Percentiles rank a stretch among this genome's conserved stretches.
phyloP scores from a whole-genome alignment of 2,113 vertebrate genomes.

The Trichechus manatus region DNA sequence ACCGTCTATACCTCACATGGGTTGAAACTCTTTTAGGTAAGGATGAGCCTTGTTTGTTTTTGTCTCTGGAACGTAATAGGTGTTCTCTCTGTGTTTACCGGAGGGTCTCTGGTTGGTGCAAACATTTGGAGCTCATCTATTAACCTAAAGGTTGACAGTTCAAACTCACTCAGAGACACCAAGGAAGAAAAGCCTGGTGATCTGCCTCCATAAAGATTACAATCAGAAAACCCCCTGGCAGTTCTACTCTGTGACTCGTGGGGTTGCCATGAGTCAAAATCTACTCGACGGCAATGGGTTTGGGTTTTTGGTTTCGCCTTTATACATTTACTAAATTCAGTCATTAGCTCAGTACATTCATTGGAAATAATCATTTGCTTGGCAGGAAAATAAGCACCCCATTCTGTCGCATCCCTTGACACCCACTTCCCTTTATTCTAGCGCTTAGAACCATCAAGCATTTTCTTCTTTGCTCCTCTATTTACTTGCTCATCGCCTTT shows the following conservation, averaged over 20 bases:
- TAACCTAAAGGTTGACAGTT: background rate
- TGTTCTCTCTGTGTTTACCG: background rate
- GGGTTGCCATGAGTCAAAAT: no score
- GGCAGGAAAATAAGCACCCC: background rate
- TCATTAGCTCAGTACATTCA: background rate
- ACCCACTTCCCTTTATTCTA: background rate
- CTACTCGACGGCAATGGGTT: no score
- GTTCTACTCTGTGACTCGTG: no score
- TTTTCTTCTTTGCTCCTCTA: background rate
- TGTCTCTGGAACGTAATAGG: background rate
- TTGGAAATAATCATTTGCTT: background rate
- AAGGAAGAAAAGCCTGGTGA: background rate
- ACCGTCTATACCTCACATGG: background rate
- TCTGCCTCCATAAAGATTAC: no score
- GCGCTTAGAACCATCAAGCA: accelerated
- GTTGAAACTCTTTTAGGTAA: background rate
- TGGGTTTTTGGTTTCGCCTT: no score
- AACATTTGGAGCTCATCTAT: background rate
- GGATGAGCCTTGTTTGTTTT: background rate
- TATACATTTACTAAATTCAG: background rate
- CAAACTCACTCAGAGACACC: background rate
- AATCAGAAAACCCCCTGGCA: no score
- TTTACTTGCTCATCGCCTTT: background rate
- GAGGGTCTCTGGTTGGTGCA: background rate
- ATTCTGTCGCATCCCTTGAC: background rate